These are phyloP conservation scores for Oopsacas minuta DNA, from an alignment of 37 sponge, comb jelly and placozoan species.

Conservation along the genomic window DNA sequence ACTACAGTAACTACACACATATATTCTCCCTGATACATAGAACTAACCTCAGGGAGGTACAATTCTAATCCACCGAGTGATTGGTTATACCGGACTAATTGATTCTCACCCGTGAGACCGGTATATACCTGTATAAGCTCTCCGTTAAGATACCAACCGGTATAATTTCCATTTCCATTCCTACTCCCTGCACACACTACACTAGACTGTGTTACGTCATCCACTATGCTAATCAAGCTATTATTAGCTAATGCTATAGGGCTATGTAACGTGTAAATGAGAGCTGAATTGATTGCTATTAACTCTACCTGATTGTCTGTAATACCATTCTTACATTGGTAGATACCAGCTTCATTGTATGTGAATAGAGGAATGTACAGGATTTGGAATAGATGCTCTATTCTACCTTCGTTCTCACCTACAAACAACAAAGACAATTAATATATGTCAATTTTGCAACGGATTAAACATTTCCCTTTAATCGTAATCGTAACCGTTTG, in stretches of 20 bases:
- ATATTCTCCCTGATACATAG: not conserved
- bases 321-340: not conserved
- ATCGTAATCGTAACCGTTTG: not conserved
- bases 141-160: not conserved
- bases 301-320: not conserved
- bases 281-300: not conserved
- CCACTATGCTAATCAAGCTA: not conserved
- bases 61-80: not conserved
- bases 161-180: not conserved
- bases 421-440: no score
- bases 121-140: not conserved
- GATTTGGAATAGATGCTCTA: not conserved
- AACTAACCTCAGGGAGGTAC: not conserved
- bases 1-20: not conserved
- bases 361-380: slow-evolving; percentile 13
- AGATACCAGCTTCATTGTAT: not conserved
- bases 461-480: no score
- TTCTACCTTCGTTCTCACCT: not conserved
- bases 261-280: not conserved
- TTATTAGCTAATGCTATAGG: not conserved
- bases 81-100: not conserved
- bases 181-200: slow-evolving; percentile 1
- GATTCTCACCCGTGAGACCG: no score
- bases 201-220: not conserved
- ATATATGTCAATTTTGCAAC: no score